Evolutionary conservation across 2,888 invertebrate genomes (phyloP).

Genomic region (Nysson spinosus): DNA sequence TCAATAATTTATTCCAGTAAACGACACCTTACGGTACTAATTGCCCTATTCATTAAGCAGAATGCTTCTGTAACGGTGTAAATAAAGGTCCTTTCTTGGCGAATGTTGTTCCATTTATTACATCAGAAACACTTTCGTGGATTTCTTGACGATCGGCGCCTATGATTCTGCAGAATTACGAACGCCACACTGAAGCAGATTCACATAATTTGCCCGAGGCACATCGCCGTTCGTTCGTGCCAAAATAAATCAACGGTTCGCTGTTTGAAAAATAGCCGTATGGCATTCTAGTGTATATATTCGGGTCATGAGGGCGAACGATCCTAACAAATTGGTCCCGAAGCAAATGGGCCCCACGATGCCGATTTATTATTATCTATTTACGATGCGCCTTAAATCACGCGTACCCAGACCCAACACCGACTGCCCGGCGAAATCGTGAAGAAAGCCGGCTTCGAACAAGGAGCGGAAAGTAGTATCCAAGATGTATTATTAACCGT

Average conservation of each 20-base stretch:
- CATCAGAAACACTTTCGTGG: slow-evolving; percentile 8
- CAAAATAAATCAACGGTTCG: slow-evolving; percentile 57
- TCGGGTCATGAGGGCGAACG: slow-evolving; percentile 63
- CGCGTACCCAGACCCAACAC: slow-evolving; percentile 47
- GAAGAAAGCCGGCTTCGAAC: slow-evolving; percentile 47
- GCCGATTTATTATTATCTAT: slow-evolving; percentile 67
- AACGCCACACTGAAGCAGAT: slow-evolving; percentile 27
- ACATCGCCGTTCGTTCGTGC: slow-evolving; percentile 46
- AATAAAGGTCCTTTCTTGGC: neutral
- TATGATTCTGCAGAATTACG: slow-evolving; percentile 15
- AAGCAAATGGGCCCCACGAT: slow-evolving; percentile 63
- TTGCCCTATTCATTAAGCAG: slow-evolving; percentile 7
- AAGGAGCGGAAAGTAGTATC: slow-evolving; percentile 39
- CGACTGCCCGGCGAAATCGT: slow-evolving; percentile 50
- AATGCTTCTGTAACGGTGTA: neutral
- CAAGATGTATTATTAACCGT: slow-evolving; percentile 50
- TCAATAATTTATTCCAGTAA: slow-evolving; percentile 8
- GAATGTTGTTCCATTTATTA: neutral
- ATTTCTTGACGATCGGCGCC: slow-evolving; percentile 12
- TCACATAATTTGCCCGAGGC: slow-evolving; percentile 49
- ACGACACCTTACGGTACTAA: slow-evolving; percentile 18
- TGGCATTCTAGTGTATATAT: slow-evolving; percentile 58
- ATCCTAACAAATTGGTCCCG: slow-evolving; percentile 68
- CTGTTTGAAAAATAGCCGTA: slow-evolving; percentile 55
- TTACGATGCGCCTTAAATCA: slow-evolving; percentile 63